Evolutionary conservation across 1,140 invertebrate species (phyloP).

Genomic region (Aethina tumida): DNA sequence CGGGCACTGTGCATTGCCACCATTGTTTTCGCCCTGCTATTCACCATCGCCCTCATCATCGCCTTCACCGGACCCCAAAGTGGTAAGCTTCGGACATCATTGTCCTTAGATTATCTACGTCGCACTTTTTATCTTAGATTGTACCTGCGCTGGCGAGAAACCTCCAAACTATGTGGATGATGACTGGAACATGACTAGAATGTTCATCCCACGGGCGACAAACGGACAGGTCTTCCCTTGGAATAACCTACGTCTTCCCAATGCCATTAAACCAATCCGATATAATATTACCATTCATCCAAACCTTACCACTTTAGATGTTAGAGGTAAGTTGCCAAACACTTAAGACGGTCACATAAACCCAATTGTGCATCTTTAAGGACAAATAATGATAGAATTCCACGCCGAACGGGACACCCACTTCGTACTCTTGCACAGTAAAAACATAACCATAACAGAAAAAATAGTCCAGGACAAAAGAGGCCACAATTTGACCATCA

Average conservation of each 20-base stretch:
- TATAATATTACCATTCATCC: slow-evolving; percentile 90
- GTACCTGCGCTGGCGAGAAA: slow-evolving; percentile 59
- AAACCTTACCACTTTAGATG: slow-evolving; percentile 80
- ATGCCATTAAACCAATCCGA: slow-evolving; percentile 64
- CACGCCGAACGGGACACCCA: slow-evolving; percentile 73
- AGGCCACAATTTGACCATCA: slow-evolving; percentile 60
- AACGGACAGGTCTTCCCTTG: slow-evolving; percentile 80
- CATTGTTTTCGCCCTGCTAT: slow-evolving; percentile 64
- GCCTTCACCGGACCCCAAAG: slow-evolving; percentile 78
- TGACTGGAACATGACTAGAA: slow-evolving; percentile 47
- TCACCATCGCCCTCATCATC: slow-evolving; percentile 75
- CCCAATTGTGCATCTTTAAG: slow-evolving; percentile 39
- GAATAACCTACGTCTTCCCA: slow-evolving; percentile 76
- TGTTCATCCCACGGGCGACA: slow-evolving; percentile 55
- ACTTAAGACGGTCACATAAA: background rate
- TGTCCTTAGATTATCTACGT: too few relatives aligned
- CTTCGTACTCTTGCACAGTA: slow-evolving; percentile 84
- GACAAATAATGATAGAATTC: slow-evolving; percentile 77
- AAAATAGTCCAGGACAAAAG: slow-evolving; percentile 64
- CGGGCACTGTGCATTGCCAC: slow-evolving; percentile 70
- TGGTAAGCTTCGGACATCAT: slow-evolving; percentile 40
- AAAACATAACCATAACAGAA: slow-evolving; percentile 80
- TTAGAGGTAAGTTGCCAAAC: slow-evolving; percentile 55
- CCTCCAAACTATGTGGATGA: slow-evolving; percentile 50
- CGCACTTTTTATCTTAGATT: too few relatives aligned